These are phyloP conservation scores for Pseudonaja textilis DNA, from an alignment of 2,113 vertebrate genomes.

Conservation along the genomic window DNA sequence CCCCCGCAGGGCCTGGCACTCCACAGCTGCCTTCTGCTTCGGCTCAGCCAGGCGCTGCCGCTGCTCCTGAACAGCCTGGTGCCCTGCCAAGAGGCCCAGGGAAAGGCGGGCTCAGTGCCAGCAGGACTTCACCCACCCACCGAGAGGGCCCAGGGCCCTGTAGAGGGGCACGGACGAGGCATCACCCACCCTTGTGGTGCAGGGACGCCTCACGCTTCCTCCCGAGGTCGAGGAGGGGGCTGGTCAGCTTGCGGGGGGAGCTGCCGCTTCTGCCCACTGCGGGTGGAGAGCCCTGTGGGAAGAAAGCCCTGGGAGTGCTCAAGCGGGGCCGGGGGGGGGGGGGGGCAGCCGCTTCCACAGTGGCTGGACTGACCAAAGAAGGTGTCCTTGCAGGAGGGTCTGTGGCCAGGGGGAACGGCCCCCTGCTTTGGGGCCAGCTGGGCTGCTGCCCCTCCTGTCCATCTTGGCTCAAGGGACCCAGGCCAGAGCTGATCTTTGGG, in stretches of 20 bases:
- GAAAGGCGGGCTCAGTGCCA: background rate
- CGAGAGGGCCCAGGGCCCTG: background rate
- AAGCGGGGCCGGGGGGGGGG: background rate
- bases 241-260: constrained; percentile 83
- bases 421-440: constrained; percentile 62
- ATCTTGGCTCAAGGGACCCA: constrained; percentile 84
- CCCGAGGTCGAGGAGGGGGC: constrained; percentile 84
- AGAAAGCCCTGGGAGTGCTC: background rate
- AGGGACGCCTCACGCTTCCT: constrained; percentile 81
- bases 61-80: constrained; percentile 95
- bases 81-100: constrained; percentile 69
- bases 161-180: background rate
- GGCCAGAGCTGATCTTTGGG: background rate
- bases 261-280: constrained; percentile 77
- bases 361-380: background rate
- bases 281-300: constrained; percentile 73
- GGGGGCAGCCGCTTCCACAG: background rate
- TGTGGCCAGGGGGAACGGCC: constrained; percentile 73
- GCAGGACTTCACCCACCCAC: background rate
- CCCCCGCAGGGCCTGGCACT: constrained; percentile 82
- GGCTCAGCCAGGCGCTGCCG: constrained; percentile 88
- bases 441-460: constrained; percentile 69
- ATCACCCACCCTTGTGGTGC: constrained; percentile 84
- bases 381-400: constrained; percentile 80
- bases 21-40: constrained; percentile 87